Evolutionary conservation across 2,888 invertebrate species (phyloP).

Genomic region (Plebejus anna): DNA sequence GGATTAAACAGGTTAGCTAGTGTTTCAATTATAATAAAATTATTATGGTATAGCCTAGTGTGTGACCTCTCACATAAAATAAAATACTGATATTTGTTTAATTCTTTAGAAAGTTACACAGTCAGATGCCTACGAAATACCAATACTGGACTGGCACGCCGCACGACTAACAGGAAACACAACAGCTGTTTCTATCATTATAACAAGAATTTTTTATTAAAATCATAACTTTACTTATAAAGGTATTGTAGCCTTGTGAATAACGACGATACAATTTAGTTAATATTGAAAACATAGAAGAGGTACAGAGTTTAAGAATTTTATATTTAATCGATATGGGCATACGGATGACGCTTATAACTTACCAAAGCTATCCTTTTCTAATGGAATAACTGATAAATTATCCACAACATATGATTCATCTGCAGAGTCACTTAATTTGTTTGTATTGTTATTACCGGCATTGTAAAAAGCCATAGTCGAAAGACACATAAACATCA

Average conservation of each 20-base stretch:
- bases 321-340: slow-evolving; percentile 10
- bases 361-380: slow-evolving; percentile 94
- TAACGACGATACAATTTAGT: not conserved
- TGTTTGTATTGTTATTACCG: slow-evolving; percentile 50
- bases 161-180: not conserved
- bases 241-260: not conserved
- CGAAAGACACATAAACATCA: slow-evolving; percentile 47
- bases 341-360: slow-evolving; percentile 26
- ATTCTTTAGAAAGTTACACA: no score
- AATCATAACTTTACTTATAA: not conserved
- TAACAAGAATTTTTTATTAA: not conserved
- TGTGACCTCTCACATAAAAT: not conserved
- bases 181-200: not conserved
- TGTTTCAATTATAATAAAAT: not conserved
- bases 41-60: not conserved
- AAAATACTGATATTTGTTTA: not conserved
- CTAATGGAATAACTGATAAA: slow-evolving; percentile 91
- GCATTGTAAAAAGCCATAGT: slow-evolving; percentile 67
- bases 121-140: not conserved
- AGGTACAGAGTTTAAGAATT: not conserved
- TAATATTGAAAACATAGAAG: not conserved
- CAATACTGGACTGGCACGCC: not conserved
- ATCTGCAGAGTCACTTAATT: slow-evolving; percentile 47
- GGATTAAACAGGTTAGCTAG: not conserved
- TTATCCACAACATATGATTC: slow-evolving; percentile 75